A percentile compares a stretch with the other conserved stretches of the same genome.
phyloP scores from a whole-genome alignment of 2,888 invertebrate species.

The Pseudoips prasinana region DNA sequence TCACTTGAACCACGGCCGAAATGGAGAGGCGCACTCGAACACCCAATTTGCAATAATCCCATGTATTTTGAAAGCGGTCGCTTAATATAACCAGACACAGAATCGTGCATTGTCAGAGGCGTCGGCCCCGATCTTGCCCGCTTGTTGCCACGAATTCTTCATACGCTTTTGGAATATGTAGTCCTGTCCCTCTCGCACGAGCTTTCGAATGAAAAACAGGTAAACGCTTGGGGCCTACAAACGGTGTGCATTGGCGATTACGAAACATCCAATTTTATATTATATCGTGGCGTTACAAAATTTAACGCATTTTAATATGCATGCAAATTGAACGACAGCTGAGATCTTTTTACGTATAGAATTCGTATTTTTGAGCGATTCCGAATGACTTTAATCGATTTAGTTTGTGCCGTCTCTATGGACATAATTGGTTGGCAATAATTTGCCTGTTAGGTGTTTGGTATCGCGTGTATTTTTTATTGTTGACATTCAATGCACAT shows the following conservation, averaged over 20 bases:
- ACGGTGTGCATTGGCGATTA: slow-evolving; percentile 49
- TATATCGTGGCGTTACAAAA: slow-evolving; percentile 42
- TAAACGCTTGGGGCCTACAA: slow-evolving; percentile 59
- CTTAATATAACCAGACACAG: slow-evolving; percentile 75
- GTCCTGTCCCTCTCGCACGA: slow-evolving; percentile 58
- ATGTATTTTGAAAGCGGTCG: slow-evolving; percentile 50
- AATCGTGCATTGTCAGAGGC: slow-evolving; percentile 76
- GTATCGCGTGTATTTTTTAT: slow-evolving; percentile 13
- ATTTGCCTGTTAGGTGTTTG: slow-evolving; percentile 16
- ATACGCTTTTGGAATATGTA: slow-evolving; percentile 66
- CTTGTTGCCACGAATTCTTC: slow-evolving; percentile 60
- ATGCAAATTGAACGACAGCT: slow-evolving; percentile 37
- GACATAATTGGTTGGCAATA: slow-evolving; percentile 15
- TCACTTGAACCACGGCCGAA: slow-evolving; percentile 59
- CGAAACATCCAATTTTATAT: slow-evolving; percentile 44
- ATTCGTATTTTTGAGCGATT: slow-evolving; percentile 11
- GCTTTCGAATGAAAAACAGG: slow-evolving; percentile 69
- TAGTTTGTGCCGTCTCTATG: slow-evolving; percentile 9
- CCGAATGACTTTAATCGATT: slow-evolving; percentile 20
- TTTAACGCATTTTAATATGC: slow-evolving; percentile 48
- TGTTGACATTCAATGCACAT: slow-evolving; percentile 3
- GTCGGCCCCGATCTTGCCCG: slow-evolving; percentile 73
- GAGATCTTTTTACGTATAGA: slow-evolving; percentile 22
- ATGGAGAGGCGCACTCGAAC: slow-evolving; percentile 53
- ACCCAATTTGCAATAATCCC: slow-evolving; percentile 52